phyloP scores from a whole-genome alignment of 1,140 invertebrate species.

The Neelides sp. region DNA sequence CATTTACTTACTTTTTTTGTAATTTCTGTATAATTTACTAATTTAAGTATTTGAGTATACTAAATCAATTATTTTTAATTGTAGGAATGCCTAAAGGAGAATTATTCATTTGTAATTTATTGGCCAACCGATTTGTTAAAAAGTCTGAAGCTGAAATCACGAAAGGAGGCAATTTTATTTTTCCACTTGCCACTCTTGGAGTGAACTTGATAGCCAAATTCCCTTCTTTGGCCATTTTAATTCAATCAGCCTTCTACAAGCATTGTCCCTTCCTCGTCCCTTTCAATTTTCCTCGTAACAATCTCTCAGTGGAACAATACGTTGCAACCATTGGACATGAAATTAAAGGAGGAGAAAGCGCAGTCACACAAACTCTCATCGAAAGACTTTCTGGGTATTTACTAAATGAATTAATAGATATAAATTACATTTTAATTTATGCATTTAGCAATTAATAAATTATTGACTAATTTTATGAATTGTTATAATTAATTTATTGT shows the following conservation, averaged over 20 bases:
- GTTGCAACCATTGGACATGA: constrained; percentile 17
- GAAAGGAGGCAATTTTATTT: constrained; percentile 5
- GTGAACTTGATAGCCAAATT: constrained; percentile 13
- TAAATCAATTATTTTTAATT: constrained; percentile 4
- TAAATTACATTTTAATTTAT: too few relatives aligned
- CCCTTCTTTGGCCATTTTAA: constrained; percentile 16
- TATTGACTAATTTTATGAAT: not conserved
- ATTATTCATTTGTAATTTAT: constrained; percentile 17
- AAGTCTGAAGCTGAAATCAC: constrained; percentile 27
- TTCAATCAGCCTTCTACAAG: constrained; percentile 25
- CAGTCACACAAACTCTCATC: constrained; percentile 19
- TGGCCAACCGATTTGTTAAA: constrained; percentile 27
- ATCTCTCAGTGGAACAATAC: constrained; percentile 18
- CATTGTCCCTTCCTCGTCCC: constrained; percentile 28
- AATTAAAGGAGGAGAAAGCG: constrained; percentile 15
- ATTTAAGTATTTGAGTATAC: constrained; percentile 6
- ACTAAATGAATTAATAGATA: too few relatives aligned
- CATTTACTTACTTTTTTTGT: too few relatives aligned
- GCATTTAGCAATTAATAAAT: too few relatives aligned
- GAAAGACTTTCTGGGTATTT: constrained; percentile 25
- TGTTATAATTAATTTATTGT: constrained; percentile 1
- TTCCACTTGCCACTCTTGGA: constrained; percentile 22
- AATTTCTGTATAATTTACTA: too few relatives aligned
- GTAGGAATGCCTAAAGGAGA: constrained; percentile 16
- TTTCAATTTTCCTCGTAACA: constrained; percentile 19